A percentile compares a stretch with the other conserved stretches of the same genome.
Conservation (phyloP, 2,113 vertebrate species). For the Seriola dumerili region DNA sequence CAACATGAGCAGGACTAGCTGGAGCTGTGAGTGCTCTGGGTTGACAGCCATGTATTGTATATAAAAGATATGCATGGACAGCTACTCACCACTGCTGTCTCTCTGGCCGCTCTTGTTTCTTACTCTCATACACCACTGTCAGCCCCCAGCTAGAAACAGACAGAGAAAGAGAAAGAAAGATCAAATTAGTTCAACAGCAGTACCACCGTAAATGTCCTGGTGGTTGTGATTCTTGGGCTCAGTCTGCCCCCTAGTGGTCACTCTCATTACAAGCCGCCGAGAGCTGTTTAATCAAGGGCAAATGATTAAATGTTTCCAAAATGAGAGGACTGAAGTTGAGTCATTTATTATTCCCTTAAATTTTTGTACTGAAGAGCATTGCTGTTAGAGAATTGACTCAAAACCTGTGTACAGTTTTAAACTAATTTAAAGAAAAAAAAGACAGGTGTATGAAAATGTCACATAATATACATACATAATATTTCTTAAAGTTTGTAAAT, state of each 20-base stretch:
- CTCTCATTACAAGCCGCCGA: background rate
- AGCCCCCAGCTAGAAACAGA: constrained; percentile 90
- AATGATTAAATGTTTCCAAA: background rate
- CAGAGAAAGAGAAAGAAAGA: constrained; percentile 29
- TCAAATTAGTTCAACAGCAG: background rate
- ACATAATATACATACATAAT: background rate
- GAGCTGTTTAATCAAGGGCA: background rate
- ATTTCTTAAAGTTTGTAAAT: background rate
- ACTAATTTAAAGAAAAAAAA: background rate
- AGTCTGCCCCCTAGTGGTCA: constrained; percentile 68
- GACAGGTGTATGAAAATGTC: background rate
- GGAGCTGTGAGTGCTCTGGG: background rate
- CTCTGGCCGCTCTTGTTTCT: constrained; percentile 92
- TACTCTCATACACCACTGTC: constrained; percentile 90
- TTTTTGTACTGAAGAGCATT: background rate
- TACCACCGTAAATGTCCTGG: background rate
- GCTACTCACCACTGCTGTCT: constrained; percentile 93
- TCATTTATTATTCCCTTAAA: constrained; percentile 10
- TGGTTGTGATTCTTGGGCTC: background rate
- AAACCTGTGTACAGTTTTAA: background rate
- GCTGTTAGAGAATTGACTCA: background rate
- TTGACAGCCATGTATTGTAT: background rate
- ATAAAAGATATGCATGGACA: background rate
- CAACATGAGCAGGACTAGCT: background rate
- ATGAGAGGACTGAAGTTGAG: background rate